Conservation (phyloP, 2,113 vertebrate species). For the Gnathonemus echidnorhynchus region DNA sequence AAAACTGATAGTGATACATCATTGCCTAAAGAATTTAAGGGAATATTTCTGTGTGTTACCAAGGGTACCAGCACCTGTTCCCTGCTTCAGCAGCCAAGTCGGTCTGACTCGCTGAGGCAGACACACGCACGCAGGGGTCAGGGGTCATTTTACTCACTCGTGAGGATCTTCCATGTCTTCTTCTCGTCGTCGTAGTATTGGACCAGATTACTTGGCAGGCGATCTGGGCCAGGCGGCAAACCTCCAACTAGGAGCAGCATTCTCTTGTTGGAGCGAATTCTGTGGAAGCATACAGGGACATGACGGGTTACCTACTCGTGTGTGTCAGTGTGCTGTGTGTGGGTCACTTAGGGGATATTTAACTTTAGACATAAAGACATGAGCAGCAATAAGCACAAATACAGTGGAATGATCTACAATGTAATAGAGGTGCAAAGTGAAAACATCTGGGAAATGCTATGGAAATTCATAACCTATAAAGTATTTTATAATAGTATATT, state of each 20-base stretch:
- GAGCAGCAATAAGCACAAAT: background rate
- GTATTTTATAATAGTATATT: background rate
- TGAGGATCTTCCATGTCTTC: slow-evolving; percentile 99
- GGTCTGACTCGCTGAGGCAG: slow-evolving; percentile 37
- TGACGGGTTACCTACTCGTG: background rate
- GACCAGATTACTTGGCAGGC: slow-evolving; percentile 98
- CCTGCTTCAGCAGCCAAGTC: slow-evolving; percentile 48
- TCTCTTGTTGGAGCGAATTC: slow-evolving; percentile 99
- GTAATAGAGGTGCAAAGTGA: background rate
- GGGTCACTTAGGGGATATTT: background rate
- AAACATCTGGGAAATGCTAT: background rate
- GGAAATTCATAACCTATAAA: background rate
- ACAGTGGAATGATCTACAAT: background rate
- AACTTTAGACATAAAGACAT: background rate
- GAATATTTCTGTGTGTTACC: slow-evolving; percentile 50
- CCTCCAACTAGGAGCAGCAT: slow-evolving; percentile 95
- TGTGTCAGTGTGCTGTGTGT: background rate
- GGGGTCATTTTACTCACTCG: slow-evolving; percentile 74
- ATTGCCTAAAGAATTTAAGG: slow-evolving; percentile 83
- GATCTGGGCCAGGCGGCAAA: slow-evolving; percentile 94
- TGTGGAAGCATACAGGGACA: slow-evolving; percentile 53
- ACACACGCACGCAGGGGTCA: slow-evolving; percentile 37
- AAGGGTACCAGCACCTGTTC: slow-evolving; percentile 48
- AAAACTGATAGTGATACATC: slow-evolving; percentile 98
- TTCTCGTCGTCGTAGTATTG: slow-evolving; percentile 99